phyloP scores from a whole-genome alignment of 2,797 vertebrate genomes.

The Remorina albescens region DNA sequence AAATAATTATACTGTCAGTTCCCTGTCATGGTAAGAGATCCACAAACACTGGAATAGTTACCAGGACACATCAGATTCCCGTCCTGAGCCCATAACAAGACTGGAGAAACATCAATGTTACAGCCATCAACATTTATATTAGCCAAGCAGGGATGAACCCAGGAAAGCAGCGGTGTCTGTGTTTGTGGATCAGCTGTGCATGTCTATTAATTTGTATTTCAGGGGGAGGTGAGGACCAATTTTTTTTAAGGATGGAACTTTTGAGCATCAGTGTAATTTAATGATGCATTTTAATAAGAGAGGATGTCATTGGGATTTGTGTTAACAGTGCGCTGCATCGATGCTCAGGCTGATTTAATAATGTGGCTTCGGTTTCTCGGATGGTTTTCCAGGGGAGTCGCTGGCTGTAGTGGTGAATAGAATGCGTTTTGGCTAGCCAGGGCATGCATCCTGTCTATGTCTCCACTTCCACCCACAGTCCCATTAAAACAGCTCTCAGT shows the following conservation, averaged over 20 bases:
- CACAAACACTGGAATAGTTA: constrained; percentile 61
- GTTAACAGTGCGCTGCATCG: constrained; percentile 46
- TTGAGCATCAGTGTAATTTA: constrained; percentile 52
- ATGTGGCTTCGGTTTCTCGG: constrained; percentile 52
- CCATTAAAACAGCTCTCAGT: constrained; percentile 68
- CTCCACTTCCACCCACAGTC: constrained; percentile 57
- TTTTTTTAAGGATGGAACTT: constrained; percentile 39
- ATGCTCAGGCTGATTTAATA: constrained; percentile 57
- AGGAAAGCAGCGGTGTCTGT: constrained; percentile 9
- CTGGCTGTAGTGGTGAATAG: constrained; percentile 47
- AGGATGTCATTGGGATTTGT: constrained; percentile 55
- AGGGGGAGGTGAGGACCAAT: constrained; percentile 15
- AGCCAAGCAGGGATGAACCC: constrained; percentile 32
- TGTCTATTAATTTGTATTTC: constrained; percentile 36
- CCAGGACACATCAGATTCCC: constrained; percentile 44
- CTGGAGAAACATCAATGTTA: constrained; percentile 38
- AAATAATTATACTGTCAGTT: constrained; percentile 74
- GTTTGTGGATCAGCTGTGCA: neutral
- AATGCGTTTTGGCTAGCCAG: constrained; percentile 62
- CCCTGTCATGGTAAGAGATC: constrained; percentile 68
- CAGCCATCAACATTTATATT: constrained; percentile 28
- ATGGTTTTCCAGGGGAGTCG: constrained; percentile 31
- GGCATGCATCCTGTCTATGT: constrained; percentile 48
- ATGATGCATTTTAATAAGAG: constrained; percentile 63
- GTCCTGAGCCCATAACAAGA: constrained; percentile 46